Evolutionary conservation across 2,888 invertebrate species (phyloP).

Genomic region (Erebia ligea): DNA sequence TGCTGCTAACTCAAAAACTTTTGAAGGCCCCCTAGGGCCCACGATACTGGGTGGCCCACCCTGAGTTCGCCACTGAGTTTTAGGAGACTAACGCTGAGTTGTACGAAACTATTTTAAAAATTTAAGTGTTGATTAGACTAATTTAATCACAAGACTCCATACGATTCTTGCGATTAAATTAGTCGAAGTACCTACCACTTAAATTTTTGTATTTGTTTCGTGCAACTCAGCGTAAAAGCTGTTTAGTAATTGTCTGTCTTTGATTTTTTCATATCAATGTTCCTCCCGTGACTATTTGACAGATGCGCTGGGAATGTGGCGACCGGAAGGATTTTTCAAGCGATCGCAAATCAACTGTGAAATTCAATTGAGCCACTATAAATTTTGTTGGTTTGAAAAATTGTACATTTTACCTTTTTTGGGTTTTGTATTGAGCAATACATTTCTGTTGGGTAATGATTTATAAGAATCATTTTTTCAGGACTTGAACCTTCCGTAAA

Average conservation of each 20-base stretch:
- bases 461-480: background rate
- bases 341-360: constrained; percentile 78
- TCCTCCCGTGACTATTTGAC: constrained; percentile 78
- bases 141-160: too few relatives aligned
- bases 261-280: constrained; percentile 49
- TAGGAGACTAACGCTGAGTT: too few relatives aligned
- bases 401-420: constrained; percentile 51
- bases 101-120: too few relatives aligned
- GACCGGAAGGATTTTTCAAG: constrained; percentile 74
- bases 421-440: constrained; percentile 40
- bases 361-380: constrained; percentile 79
- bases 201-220: too few relatives aligned
- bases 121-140: too few relatives aligned
- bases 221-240: too few relatives aligned
- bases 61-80: too few relatives aligned
- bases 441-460: constrained; percentile 17
- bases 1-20: too few relatives aligned
- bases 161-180: too few relatives aligned
- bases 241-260: background rate
- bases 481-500: background rate
- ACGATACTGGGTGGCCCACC: too few relatives aligned
- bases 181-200: too few relatives aligned
- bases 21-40: too few relatives aligned
- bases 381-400: constrained; percentile 72
- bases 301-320: constrained; percentile 73